Evolutionary conservation across 2,797 vertebrate genomes (phyloP), one percentile per base, ranked within the genome.

Genomic region (Centropyge bicolor): DNA sequence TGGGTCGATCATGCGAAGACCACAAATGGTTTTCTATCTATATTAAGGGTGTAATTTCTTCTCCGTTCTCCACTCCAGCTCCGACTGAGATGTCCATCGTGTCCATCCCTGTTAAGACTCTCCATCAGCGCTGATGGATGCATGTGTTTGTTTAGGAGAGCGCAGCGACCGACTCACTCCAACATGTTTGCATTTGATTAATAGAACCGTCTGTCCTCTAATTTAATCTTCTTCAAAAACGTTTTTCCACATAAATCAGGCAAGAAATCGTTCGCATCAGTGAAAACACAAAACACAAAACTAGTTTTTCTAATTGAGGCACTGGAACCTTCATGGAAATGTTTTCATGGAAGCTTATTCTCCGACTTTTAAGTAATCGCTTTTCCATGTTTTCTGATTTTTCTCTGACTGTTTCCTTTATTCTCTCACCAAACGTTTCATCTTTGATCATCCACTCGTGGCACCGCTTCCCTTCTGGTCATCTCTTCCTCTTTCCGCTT

Each of bases 11-110:
- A 79, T 13, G 41, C 56, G 0, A 20, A 17, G 74, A 89, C 89
- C 88, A 76, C 87, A 83, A 83, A 83, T 72, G 71, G 73, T 78
- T 83, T 81, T 78, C 68, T 52, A 67, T 91, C 71, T 85, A 67
- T 77, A 76, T 86, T 86, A 84, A 90, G 83, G 78, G 69, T 83
- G 69, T 86, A 90, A 89, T 89, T 85, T 85, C 72, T 85, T 87
- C 91, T 85, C 83, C 84, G 77, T 84, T 57, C 82, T 69, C 77
- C 46, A 27, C 6, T 0, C 57, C 20, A 31, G 85, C 68, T 63
- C 70, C 19, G 67, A 62, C 24, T 56, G 43, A 81, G 61, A 86
- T 57, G 56, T 81, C 73, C 74, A 48, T 54, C 22, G 8, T 40
- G 52, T 55, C 40, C 51, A 55, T 84, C 73, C 51, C 66, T 24